Evolutionary conservation across 30 jellyfish, hydroid and myxozoan genomes (phyloP).

Genomic region (Hydractinia symbiolongicarpus): DNA sequence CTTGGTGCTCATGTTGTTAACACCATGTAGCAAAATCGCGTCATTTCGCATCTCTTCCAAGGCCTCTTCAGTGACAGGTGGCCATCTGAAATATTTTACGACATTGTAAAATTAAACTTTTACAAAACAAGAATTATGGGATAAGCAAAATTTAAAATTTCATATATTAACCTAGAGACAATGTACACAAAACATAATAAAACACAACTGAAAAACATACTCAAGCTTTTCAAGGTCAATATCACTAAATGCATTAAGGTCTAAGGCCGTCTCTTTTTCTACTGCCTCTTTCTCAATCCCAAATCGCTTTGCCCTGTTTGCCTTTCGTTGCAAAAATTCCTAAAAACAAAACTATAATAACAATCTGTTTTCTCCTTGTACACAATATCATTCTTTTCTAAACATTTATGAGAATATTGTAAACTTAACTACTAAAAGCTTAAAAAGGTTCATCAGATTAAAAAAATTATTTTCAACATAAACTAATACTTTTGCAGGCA

Average conservation of each 20-base stretch:
- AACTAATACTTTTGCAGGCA: too few relatives aligned
- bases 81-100: slow-evolving; percentile 19
- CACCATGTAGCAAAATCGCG: slow-evolving; percentile 61
- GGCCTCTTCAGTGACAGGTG: slow-evolving; percentile 50
- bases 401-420: neutral
- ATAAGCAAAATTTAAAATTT: too few relatives aligned
- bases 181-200: neutral
- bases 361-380: neutral
- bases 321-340: slow-evolving; percentile 42
- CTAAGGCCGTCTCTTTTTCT: neutral
- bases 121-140: neutral
- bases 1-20: slow-evolving; percentile 74
- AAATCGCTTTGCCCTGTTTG: slow-evolving; percentile 66
- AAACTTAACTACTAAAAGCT: too few relatives aligned
- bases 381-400: neutral
- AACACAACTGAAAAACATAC: neutral
- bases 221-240: neutral
- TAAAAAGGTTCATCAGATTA: too few relatives aligned
- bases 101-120: neutral
- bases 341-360: neutral
- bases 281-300: slow-evolving; percentile 24
- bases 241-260: slow-evolving; percentile 1
- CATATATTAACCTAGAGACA: too few relatives aligned
- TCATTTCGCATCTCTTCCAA: slow-evolving; percentile 50
- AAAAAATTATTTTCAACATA: too few relatives aligned